These are phyloP conservation scores for Dicerorhinus sumatrensis DNA, from an alignment of 2,113 vertebrate genomes.

Conservation along the genomic window DNA sequence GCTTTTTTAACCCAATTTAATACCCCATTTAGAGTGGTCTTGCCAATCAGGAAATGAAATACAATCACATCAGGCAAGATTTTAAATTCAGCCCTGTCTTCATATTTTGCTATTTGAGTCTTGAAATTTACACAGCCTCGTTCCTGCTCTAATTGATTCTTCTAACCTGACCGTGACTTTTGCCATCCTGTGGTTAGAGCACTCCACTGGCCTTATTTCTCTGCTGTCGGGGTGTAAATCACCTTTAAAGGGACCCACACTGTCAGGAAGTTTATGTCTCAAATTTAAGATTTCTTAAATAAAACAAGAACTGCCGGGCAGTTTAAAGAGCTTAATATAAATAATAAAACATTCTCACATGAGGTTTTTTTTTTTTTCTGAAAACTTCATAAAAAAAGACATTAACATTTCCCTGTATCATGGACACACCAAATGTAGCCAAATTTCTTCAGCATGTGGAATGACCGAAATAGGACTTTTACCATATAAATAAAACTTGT, in stretches of 20 bases:
- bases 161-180: constrained; percentile 85
- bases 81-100: constrained; percentile 85
- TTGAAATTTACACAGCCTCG: constrained; percentile 86
- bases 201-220: constrained; percentile 71
- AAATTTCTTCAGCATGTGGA: neutral
- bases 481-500: constrained; percentile 18
- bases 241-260: constrained; percentile 71
- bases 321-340: constrained; percentile 57
- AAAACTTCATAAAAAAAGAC: constrained; percentile 66
- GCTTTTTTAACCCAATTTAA: constrained; percentile 74
- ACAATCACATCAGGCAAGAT: constrained; percentile 72
- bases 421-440: neutral
- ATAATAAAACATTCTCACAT: constrained; percentile 64
- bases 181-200: constrained; percentile 72
- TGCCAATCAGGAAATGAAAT: constrained; percentile 85
- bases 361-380: neutral
- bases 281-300: constrained; percentile 80
- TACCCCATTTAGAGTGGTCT: constrained; percentile 81
- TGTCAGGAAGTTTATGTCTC: constrained; percentile 78
- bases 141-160: constrained; percentile 87
- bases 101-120: constrained; percentile 82
- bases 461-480: neutral
- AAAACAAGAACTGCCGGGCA: constrained; percentile 66
- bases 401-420: neutral
- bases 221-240: constrained; percentile 71